Conservation (phyloP, 2,797 vertebrate genomes). For the Artibeus lituratus region DNA sequence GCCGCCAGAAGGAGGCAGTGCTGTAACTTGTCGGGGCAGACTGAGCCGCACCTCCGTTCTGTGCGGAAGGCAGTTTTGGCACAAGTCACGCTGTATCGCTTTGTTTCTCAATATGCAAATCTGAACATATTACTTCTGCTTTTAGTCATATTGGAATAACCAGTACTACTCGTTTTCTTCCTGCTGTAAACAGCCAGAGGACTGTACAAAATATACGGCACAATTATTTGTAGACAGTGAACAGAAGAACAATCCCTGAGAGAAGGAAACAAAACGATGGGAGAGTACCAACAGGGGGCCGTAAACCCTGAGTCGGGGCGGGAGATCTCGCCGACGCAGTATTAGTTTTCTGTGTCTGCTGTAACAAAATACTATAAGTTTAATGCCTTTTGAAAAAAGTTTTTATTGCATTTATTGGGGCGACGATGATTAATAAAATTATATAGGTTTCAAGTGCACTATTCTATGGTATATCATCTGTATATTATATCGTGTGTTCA, state of each 20-base stretch:
- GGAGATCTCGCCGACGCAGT: neutral
- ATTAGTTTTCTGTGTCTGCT: neutral
- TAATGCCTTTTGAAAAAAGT: neutral
- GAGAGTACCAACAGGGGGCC: neutral
- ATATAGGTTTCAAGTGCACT: neutral
- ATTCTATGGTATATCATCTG: neutral
- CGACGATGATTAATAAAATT: neutral
- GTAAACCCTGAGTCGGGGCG: neutral
- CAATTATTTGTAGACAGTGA: neutral
- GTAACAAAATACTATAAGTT: neutral
- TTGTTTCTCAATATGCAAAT: conserved; percentile 7
- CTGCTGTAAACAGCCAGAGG: neutral
- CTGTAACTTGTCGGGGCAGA: neutral
- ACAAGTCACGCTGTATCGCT: neutral
- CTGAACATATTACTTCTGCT: neutral
- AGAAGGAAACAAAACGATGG: neutral
- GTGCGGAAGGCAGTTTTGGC: neutral
- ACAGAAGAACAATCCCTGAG: neutral
- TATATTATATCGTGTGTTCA: neutral
- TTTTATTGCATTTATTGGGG: neutral
- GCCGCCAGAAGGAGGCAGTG: neutral
- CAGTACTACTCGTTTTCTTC: neutral
- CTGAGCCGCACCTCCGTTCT: neutral
- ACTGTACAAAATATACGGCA: neutral
- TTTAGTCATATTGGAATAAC: neutral